phyloP scores from a whole-genome alignment of 1,140 invertebrate species.

The Papilio aristodemus region DNA sequence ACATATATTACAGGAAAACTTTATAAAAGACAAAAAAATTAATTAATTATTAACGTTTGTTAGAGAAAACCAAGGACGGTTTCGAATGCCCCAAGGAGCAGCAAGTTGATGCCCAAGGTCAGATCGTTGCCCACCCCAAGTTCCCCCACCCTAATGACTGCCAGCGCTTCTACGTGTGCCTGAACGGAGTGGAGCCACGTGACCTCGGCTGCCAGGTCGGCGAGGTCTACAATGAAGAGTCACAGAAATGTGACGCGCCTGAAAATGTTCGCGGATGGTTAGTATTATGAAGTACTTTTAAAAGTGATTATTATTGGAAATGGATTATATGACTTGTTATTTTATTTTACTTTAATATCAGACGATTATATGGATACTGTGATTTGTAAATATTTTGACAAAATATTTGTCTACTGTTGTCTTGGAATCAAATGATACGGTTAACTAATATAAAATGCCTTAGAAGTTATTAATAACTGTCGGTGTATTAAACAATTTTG shows the following conservation, averaged over 20 bases:
- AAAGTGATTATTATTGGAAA: no score
- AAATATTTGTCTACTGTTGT: no score
- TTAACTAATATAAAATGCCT: no score
- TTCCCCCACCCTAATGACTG: constrained; percentile 92
- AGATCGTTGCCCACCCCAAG: constrained; percentile 90
- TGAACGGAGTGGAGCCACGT: constrained; percentile 91
- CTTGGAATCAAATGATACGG: no score
- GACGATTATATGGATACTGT: no score
- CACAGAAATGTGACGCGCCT: constrained; percentile 90
- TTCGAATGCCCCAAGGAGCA: constrained; percentile 90
- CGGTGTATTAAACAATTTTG: no score
- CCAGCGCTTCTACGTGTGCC: constrained; percentile 93
- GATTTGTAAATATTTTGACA: no score
- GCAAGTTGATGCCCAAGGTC: constrained; percentile 84
- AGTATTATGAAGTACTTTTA: constrained; percentile 51
- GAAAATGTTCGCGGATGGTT: constrained; percentile 94
- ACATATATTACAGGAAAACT: not conserved
- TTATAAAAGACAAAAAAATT: no score
- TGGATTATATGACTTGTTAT: no score
- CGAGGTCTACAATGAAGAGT: constrained; percentile 92
- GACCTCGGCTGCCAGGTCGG: constrained; percentile 92
- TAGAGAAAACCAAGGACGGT: constrained; percentile 88
- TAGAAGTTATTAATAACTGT: no score
- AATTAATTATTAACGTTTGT: no score
- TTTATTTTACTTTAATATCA: no score